Percentiles rank a stretch among this genome's conserved stretches.
Conservation (phyloP, 2,888 invertebrate genomes). For the Melinaea marsaeus region DNA sequence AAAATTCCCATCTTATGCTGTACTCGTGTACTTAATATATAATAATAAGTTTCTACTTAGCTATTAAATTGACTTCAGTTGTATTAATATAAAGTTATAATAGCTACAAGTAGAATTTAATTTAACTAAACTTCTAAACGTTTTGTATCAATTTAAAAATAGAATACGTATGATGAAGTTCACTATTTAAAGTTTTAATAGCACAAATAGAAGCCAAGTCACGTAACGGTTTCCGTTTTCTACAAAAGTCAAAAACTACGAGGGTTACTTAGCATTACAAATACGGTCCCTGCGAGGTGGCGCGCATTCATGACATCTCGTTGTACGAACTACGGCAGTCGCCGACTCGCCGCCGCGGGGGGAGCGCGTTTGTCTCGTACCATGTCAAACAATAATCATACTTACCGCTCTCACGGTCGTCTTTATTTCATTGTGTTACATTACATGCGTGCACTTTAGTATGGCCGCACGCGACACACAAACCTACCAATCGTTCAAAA, state of each 20-base stretch:
- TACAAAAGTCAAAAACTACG: constrained; percentile 62
- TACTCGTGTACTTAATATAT: too few relatives aligned
- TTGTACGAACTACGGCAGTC: constrained; percentile 62
- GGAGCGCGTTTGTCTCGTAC: constrained; percentile 52
- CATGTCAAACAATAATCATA: constrained; percentile 44
- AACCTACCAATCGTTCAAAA: constrained; percentile 56
- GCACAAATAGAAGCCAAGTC: constrained; percentile 58
- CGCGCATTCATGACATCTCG: constrained; percentile 71
- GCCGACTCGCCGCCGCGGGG: constrained; percentile 69
- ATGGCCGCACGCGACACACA: constrained; percentile 56
- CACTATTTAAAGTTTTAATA: constrained; percentile 39
- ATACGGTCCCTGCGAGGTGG: constrained; percentile 42
- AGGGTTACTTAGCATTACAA: constrained; percentile 69
- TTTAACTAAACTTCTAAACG: too few relatives aligned
- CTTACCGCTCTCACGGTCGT: constrained; percentile 53
- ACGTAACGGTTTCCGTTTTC: constrained; percentile 72
- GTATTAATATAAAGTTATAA: too few relatives aligned
- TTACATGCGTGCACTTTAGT: constrained; percentile 55
- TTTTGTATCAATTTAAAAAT: too few relatives aligned
- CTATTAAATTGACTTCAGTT: too few relatives aligned
- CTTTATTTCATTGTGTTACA: constrained; percentile 54
- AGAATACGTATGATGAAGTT: constrained; percentile 1
- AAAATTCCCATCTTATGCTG: too few relatives aligned
- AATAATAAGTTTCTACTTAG: too few relatives aligned
- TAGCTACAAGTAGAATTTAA: too few relatives aligned